phyloP scores from a whole-genome alignment of 1,140 invertebrate genomes.

The Drosophila nasuta region DNA sequence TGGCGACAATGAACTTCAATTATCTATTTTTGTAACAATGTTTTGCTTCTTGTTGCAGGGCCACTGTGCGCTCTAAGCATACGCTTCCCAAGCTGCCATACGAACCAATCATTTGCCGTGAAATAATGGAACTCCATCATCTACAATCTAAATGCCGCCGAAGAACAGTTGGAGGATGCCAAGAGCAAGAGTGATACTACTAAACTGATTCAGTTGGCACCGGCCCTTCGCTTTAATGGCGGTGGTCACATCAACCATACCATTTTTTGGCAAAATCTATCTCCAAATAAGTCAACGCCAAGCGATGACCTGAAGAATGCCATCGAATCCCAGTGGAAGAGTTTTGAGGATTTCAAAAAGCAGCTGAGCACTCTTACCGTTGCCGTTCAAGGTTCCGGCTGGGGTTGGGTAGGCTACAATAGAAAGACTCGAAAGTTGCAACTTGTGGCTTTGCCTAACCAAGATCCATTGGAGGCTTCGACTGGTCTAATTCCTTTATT shows the following conservation, averaged over 20 bases:
- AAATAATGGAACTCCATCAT: constrained; percentile 96
- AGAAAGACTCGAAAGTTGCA: constrained; percentile 90
- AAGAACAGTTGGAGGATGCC: constrained; percentile 96
- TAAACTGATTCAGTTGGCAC: constrained; percentile 92
- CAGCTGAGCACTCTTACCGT: constrained; percentile 92
- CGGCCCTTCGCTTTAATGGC: constrained; percentile 98
- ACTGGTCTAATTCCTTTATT: constrained; percentile 97
- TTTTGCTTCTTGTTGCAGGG: constrained; percentile 35
- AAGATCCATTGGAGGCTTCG: constrained; percentile 97
- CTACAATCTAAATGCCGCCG: constrained; percentile 97
- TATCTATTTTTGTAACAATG: constrained; percentile 9
- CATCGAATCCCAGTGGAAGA: constrained; percentile 92
- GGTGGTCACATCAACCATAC: constrained; percentile 99
- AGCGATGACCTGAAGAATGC: constrained; percentile 87
- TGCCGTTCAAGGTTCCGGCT: constrained; percentile 98
- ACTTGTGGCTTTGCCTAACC: constrained; percentile 97
- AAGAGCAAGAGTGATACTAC: constrained; percentile 89
- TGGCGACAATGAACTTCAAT: constrained; percentile 66
- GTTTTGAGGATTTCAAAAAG: constrained; percentile 95
- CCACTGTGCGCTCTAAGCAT: constrained; percentile 87
- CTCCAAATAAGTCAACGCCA: constrained; percentile 93
- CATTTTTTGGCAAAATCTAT: constrained; percentile 99
- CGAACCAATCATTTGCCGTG: constrained; percentile 97
- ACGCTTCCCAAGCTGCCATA: constrained; percentile 97
- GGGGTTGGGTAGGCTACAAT: constrained; percentile 99